Evolutionary conservation across 2,797 vertebrate species (phyloP).

Genomic region (Brotula barbata): DNA sequence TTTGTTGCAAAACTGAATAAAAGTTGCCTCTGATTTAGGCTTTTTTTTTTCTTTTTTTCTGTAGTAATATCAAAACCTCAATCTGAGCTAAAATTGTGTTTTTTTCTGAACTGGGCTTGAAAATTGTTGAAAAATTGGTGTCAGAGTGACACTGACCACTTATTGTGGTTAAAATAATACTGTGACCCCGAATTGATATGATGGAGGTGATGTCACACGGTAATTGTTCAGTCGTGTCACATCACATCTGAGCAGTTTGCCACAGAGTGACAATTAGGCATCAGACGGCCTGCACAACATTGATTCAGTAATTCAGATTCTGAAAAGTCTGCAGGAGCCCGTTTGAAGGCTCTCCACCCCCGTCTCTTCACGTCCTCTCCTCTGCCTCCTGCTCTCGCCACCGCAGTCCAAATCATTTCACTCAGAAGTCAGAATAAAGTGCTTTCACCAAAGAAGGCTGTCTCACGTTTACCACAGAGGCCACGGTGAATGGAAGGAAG

Average conservation of each 20-base stretch:
- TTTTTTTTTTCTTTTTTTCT: too few species aligned
- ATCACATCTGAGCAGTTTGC: slow-evolving; percentile 55
- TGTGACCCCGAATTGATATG: too few species aligned
- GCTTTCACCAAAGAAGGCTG: slow-evolving; percentile 54
- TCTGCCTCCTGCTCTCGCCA: slow-evolving; percentile 22
- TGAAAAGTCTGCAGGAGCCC: slow-evolving; percentile 21
- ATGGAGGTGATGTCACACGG: slow-evolving; percentile 28
- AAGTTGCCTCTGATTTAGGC: too few species aligned
- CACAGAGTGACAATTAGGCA: slow-evolving; percentile 52
- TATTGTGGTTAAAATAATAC: not conserved
- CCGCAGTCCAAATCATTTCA: slow-evolving; percentile 66
- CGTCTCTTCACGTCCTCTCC: slow-evolving; percentile 13
- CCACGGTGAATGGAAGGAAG: slow-evolving; percentile 6
- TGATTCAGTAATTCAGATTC: slow-evolving; percentile 29
- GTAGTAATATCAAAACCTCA: too few species aligned
- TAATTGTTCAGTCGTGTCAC: slow-evolving; percentile 41
- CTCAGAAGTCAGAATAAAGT: slow-evolving; percentile 56
- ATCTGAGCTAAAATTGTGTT: too few species aligned
- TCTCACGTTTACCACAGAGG: slow-evolving; percentile 48
- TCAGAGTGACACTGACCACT: not conserved
- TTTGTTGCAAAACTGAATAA: too few species aligned
- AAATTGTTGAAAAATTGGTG: too few species aligned
- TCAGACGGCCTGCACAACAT: slow-evolving; percentile 11
- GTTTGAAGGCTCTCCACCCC: slow-evolving; percentile 19
- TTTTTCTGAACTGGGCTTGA: too few species aligned